A percentile compares a stretch with the other conserved stretches of the same genome.
Conservation (phyloP, 2,113 vertebrate genomes). For the Conger conger region DNA sequence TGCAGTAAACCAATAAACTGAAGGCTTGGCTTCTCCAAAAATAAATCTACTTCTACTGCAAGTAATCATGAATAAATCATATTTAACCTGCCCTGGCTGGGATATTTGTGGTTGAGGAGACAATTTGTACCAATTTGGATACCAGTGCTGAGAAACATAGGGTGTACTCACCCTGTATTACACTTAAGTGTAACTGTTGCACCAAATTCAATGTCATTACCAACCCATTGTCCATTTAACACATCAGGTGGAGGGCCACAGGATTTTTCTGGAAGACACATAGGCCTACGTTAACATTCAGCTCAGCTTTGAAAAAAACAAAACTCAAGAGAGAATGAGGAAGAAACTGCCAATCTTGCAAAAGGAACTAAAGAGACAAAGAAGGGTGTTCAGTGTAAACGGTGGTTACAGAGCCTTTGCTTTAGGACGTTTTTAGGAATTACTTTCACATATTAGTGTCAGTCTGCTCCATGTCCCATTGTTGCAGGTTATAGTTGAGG, state of each 20-base stretch:
- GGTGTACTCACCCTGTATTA: constrained; percentile 35
- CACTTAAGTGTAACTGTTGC: constrained; percentile 27
- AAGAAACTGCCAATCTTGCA: neutral
- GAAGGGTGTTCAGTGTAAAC: neutral
- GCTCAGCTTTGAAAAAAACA: neutral
- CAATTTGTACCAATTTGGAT: too few relatives aligned
- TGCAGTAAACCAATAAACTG: neutral
- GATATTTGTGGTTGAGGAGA: too few relatives aligned
- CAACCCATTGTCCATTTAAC: neutral
- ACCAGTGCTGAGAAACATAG: neutral
- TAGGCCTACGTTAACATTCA: neutral
- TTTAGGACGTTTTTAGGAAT: constrained; percentile 26
- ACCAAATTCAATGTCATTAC: constrained; percentile 34
- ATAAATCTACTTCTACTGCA: too few relatives aligned
- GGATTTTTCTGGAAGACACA: constrained; percentile 32
- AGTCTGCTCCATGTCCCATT: constrained; percentile 38
- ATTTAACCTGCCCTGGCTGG: too few relatives aligned
- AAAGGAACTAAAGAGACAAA: neutral
- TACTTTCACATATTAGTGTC: constrained; percentile 40
- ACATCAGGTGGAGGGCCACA: constrained; percentile 30
- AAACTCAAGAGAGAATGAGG: neutral
- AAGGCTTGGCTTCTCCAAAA: neutral
- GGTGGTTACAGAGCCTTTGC: neutral
- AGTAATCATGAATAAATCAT: too few relatives aligned
- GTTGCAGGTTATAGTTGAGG: accelerated